phyloP scores from a whole-genome alignment of 2,888 invertebrate species.

The Ceratothoa steindachneri region DNA sequence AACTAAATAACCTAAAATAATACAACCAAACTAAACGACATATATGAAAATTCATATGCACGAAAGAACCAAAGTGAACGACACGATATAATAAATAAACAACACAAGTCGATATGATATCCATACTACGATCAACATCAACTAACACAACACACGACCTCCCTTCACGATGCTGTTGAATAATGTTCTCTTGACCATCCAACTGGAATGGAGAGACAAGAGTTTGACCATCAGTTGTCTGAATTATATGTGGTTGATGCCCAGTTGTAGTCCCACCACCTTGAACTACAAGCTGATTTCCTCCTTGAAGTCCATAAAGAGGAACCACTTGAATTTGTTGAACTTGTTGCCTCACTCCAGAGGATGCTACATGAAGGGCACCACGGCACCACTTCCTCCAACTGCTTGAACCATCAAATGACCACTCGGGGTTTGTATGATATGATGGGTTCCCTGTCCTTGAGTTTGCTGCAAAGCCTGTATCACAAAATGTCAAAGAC shows the following conservation, averaged over 20 bases:
- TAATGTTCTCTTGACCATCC: slow-evolving; percentile 52
- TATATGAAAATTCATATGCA: too few relatives aligned
- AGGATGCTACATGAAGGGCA: slow-evolving; percentile 54
- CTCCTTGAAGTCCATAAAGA: slow-evolving; percentile 54
- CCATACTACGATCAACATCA: too few relatives aligned
- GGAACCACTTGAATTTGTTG: slow-evolving; percentile 72
- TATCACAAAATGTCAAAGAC: too few relatives aligned
- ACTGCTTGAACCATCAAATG: slow-evolving; percentile 48
- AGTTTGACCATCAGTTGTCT: slow-evolving; percentile 88
- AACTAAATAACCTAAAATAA: too few relatives aligned
- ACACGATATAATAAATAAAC: too few relatives aligned
- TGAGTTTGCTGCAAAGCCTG: too few relatives aligned
- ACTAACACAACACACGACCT: too few relatives aligned
- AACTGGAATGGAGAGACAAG: slow-evolving; percentile 73
- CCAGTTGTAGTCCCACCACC: slow-evolving; percentile 46
- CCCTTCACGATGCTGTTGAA: slow-evolving; percentile 44
- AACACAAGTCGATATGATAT: too few relatives aligned
- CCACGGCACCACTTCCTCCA: slow-evolving; percentile 38
- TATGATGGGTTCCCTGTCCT: slow-evolving; percentile 34
- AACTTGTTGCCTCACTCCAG: slow-evolving; percentile 58
- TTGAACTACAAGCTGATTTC: slow-evolving; percentile 42
- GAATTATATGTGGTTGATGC: slow-evolving; percentile 70
- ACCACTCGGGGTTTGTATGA: slow-evolving; percentile 48
- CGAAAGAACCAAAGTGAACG: too few relatives aligned
- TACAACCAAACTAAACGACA: too few relatives aligned